phyloP scores from a whole-genome alignment of 2,888 invertebrate genomes.

The Pycnomerus fuliginosus region DNA sequence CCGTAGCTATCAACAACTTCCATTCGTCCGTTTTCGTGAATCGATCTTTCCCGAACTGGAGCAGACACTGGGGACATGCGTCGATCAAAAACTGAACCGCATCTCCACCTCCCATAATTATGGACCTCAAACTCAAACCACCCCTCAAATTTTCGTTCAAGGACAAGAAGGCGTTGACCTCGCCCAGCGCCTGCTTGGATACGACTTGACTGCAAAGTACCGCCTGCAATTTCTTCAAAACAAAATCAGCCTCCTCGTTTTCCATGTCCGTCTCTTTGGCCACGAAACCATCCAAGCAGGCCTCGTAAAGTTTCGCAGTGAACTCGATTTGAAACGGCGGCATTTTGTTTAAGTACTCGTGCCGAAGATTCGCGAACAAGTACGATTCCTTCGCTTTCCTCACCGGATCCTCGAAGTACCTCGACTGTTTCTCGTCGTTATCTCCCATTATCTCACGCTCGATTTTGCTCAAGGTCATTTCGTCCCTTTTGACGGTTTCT shows the following conservation, averaged over 20 bases:
- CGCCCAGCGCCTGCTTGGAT: slow-evolving; percentile 58
- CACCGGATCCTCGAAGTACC: slow-evolving; percentile 23
- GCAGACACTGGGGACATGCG: slow-evolving; percentile 61
- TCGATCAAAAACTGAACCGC: slow-evolving; percentile 59
- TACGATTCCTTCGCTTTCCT: slow-evolving; percentile 42
- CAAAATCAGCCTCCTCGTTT: slow-evolving; percentile 42
- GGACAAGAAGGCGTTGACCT: slow-evolving; percentile 63
- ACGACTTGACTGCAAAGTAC: slow-evolving; percentile 59
- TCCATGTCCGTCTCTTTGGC: background rate
- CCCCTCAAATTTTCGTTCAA: slow-evolving; percentile 58
- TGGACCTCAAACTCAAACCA: slow-evolving; percentile 55
- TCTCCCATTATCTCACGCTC: slow-evolving; percentile 38
- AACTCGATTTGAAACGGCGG: slow-evolving; percentile 53
- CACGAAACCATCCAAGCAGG: slow-evolving; percentile 37
- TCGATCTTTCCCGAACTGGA: slow-evolving; percentile 64
- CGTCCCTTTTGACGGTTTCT: slow-evolving; percentile 23
- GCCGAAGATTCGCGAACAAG: slow-evolving; percentile 53
- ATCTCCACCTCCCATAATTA: slow-evolving; percentile 55
- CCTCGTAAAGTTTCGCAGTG: slow-evolving; percentile 44
- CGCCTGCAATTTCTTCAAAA: slow-evolving; percentile 56
- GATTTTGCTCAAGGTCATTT: slow-evolving; percentile 16
- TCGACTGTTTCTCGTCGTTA: slow-evolving; percentile 32
- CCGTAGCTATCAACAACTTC: slow-evolving; percentile 49
- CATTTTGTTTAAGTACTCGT: slow-evolving; percentile 56
- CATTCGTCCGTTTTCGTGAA: slow-evolving; percentile 52